Evolutionary conservation across 2,888 invertebrate genomes (phyloP).

Genomic region (Ellobium chinense): DNA sequence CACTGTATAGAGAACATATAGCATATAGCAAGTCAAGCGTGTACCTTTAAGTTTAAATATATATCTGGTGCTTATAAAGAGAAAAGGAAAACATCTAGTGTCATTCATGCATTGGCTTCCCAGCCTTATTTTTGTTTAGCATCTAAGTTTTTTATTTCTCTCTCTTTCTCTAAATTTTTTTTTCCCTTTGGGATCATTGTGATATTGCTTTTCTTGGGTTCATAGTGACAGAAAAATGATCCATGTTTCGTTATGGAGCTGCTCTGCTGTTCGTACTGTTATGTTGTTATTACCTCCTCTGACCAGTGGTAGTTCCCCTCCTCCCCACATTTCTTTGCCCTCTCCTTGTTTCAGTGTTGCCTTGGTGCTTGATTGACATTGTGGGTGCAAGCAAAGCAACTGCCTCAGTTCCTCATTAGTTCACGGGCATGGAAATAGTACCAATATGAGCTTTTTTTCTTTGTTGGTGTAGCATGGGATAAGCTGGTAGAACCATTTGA

Average conservation of each 20-base stretch:
- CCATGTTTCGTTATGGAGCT: no score
- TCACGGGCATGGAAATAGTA: conserved; percentile 3
- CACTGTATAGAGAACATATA: neutral
- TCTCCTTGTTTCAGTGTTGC: neutral
- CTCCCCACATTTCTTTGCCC: neutral
- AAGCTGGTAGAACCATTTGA: neutral
- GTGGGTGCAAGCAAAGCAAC: neutral
- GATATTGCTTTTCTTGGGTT: neutral
- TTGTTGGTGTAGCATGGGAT: neutral
- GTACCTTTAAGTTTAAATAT: no score
- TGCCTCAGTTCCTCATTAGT: neutral
- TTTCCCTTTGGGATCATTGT: neutral
- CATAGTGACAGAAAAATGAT: neutral
- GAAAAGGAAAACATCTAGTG: no score
- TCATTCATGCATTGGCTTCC: conserved; percentile 23
- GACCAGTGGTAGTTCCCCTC: no score
- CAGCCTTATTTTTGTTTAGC: neutral
- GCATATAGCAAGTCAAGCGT: no score
- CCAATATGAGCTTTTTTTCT: neutral
- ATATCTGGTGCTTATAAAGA: no score
- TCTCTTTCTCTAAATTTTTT: neutral
- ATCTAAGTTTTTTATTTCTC: neutral
- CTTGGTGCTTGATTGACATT: neutral
- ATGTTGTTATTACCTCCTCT: no score
- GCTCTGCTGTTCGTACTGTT: no score